Percentiles rank a stretch among this genome's conserved stretches.
These are phyloP conservation scores for Molorchus minor DNA, from an alignment of 2,888 invertebrate species.

Conservation along the genomic window DNA sequence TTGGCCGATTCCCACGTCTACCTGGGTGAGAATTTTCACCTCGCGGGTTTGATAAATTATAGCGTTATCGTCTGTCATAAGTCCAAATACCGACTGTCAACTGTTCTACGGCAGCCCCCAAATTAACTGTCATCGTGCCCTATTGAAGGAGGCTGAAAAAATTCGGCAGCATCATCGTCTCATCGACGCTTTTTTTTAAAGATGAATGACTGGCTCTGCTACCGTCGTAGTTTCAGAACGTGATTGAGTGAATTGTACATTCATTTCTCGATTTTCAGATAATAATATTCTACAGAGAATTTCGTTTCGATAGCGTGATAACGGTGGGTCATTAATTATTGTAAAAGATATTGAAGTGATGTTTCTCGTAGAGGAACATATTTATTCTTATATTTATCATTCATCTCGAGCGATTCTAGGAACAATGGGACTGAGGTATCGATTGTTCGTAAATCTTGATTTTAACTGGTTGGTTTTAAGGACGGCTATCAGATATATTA, in stretches of 20 bases:
- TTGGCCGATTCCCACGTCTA: constrained; percentile 46
- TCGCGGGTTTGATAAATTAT: constrained; percentile 48
- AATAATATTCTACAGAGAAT: constrained; percentile 27
- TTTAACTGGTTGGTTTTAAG: too few species aligned
- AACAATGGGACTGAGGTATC: neutral
- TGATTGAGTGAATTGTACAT: constrained; percentile 42
- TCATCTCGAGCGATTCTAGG: neutral
- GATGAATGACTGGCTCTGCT: constrained; percentile 43
- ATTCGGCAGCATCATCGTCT: constrained; percentile 44
- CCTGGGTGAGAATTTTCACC: constrained; percentile 42
- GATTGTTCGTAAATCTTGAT: neutral
- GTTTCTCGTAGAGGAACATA: constrained; percentile 17
- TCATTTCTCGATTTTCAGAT: constrained; percentile 34
- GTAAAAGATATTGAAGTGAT: constrained; percentile 13
- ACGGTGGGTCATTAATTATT: constrained; percentile 35
- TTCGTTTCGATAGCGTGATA: constrained; percentile 33
- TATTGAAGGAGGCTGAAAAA: constrained; percentile 40
- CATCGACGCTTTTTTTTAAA: constrained; percentile 41
- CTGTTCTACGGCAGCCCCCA: constrained; percentile 40
- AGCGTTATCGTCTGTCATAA: constrained; percentile 47
- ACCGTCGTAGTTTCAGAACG: constrained; percentile 35
- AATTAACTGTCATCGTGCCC: constrained; percentile 45
- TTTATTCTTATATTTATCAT: constrained; percentile 4
- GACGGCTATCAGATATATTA: too few species aligned
- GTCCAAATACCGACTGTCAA: constrained; percentile 50